Base-by-base conservation (phyloP, 2,113 vertebrate genomes). In the Tychaedon coryphoeus region DNA sequence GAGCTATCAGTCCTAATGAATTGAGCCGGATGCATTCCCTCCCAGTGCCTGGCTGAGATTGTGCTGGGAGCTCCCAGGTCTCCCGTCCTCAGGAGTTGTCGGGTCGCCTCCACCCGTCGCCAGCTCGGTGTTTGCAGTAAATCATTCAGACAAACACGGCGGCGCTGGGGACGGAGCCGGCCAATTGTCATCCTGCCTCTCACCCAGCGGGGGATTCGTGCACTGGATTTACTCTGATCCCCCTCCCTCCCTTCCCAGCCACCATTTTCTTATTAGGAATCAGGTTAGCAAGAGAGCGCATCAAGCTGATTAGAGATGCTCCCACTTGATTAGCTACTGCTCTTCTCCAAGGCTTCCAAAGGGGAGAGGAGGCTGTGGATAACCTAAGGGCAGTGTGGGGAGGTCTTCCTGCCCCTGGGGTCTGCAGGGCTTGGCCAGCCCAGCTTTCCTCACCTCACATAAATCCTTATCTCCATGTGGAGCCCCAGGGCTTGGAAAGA, bases 1-100 rank as follows among this genome's bases (percentile, higher is more conserved):
- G 98, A 98, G 97, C 94, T 92, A 97, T 98, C 97, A 94, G 96
- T 97, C 97, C 97, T 98, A 97, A 98, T 98, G 98, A 98, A 98
- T 97, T 97, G 98, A 97, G 96, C 87, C 80, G 95, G 97, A 96
- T 93, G 96, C 97, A 79, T 95, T 97, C 97, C 53, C 29, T 96
- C 94, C 97, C 97, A 95, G 96, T 54, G 88, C 84, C 93, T 94
- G 6, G 58, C 97, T 25, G 93, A 97, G 97, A 97, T 97, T 97
- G 96, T 47, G 93, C 92, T 75, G 86, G 24, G 92, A 92, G 93
- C 57, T 80, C 92, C 95, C 66, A 6, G 60, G 56, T 97, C 96
- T 92, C 72, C 83, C 33, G 14, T 82, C 79, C 93, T 80, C 95
- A 8, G 90, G 92, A 58, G 88, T 16, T 93, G 93, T 42, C 1